Conservation (phyloP, 2,113 vertebrate species). For the Phyllostomus hastatus region DNA sequence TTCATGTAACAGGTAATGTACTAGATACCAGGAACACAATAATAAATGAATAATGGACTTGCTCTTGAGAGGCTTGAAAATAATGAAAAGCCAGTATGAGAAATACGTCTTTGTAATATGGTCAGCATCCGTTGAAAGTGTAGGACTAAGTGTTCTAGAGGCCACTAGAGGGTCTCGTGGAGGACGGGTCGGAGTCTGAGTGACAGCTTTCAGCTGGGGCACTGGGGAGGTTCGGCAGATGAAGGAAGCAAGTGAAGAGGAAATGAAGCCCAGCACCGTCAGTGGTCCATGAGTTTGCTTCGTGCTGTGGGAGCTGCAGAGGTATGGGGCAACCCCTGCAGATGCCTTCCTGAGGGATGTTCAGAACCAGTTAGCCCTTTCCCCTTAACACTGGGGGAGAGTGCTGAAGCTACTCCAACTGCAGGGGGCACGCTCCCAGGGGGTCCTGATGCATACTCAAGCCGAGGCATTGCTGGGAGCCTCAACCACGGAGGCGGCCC, state of each 20-base stretch:
- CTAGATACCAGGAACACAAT: constrained; percentile 24
- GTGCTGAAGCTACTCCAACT: not conserved
- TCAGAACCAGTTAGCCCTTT: not conserved
- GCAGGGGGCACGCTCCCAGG: not conserved
- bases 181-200: not conserved
- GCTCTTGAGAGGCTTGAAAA: constrained; percentile 11
- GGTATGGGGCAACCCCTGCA: fast-evolving
- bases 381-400: not conserved
- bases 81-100: constrained; percentile 44
- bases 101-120: not conserved
- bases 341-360: not conserved
- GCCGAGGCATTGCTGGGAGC: no score
- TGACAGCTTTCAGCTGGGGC: not conserved
- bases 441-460: not conserved
- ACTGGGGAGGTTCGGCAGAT: not conserved
- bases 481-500: not conserved
- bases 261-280: not conserved
- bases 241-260: not conserved
- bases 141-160: not conserved
- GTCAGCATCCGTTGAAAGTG: not conserved
- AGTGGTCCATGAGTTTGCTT: not conserved
- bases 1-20: constrained; percentile 42
- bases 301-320: not conserved
- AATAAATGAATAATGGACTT: constrained; percentile 32
- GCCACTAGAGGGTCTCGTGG: not conserved